Evolutionary conservation across 2,888 invertebrate species (phyloP), one percentile per base, ranked within the genome.

Genomic region (Idaea biselata): DNA sequence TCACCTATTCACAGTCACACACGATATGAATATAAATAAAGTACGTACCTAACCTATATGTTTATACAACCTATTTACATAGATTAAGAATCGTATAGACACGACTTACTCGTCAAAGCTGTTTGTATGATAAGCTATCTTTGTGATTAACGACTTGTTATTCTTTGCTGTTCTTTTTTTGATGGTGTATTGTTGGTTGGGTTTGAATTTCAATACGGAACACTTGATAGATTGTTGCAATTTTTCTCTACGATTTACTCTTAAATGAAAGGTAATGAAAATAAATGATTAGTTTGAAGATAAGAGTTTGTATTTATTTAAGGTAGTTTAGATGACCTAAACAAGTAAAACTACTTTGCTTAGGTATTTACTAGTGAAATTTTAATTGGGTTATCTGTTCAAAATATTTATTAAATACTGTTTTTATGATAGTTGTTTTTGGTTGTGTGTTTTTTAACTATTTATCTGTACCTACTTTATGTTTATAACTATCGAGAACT

Each of bases 1-100:
- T 84, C 80, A 80, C 77, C 81, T 81, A 84, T 87, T 83, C 84
- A 83, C 78, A 81, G 73, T 60, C 68, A 73, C 65, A 74, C 83
- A 77, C 71, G 78, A 67, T 64, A 72, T 79, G 84, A 84, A 86
- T 85, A 80, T 82, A 79, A 84, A 79, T 68, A 65, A 70, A 81
- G 70, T 73, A 44, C 44, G 70, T 73, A 44, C 44, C 70, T 70
- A 73, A 74, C 80, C 76, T 76, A 74, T 73, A 76, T 74, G 58
- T 62, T 57, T 54, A 63, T 60, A 58, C 69, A 68, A 72, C 70
- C 68, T 64, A 63, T 73, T 68, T 53, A 56, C 56, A 65, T 68
- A 63, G 60, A 64, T 62, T 59, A 63, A 16, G 17, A 56, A 25
- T 55, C 25, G 25, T 58, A 63, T 55, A 65, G 60, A 65, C 55